Base-by-base conservation (phyloP, 2,797 vertebrate genomes). In the Graptemys geographica region DNA sequence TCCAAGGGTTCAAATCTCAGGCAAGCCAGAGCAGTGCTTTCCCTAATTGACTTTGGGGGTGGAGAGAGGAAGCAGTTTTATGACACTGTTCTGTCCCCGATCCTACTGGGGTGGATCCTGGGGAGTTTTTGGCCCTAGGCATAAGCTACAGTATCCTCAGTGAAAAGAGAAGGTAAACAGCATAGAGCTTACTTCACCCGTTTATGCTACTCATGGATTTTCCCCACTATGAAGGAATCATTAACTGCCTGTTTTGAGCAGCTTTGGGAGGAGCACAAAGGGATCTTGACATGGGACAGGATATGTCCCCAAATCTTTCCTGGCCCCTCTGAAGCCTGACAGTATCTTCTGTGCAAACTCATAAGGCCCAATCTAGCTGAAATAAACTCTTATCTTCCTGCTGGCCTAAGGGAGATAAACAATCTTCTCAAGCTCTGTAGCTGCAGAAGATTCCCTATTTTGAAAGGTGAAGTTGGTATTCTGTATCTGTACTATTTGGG, bases 291-390 rank as follows among this genome's bases (percentile, higher is more conserved):
- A 47, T 18, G 80, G 81, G 62, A 89, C 88, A 91, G 83, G 53
- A 41, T 88, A 8, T 85, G 19, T 79, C 94, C 69, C 81, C 47
- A 87, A 95, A 74, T 55, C 13, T 84, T 93, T 83, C 23, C 53
- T 83, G 19, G 76, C 93, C 57, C 72, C 49, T 95, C 52, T 81
- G n/a, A 81, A 78, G 88, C 84, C 65, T 90, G n/a, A 53, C 79
- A 11, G 49, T 33, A 85, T 31, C 65, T 93, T 86, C 57, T 55
- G 11, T 80, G 65, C 74, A 51, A 92, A 84, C 57, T 62, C 37
- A 88, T 31, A 55, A 89, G 88, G 83, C 83, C 0, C 0, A 80
- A 72, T 55, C 92, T 41, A 80, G 51, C 47, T 79, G 55, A 81
- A 85, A 90, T 83, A 90, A 93, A 4, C 3, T 83, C 49, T 84